A percentile compares a stretch with the other conserved stretches of the same genome.
Evolutionary conservation across 2,888 invertebrate genomes (phyloP).

Genomic region (Chouioia cunea): DNA sequence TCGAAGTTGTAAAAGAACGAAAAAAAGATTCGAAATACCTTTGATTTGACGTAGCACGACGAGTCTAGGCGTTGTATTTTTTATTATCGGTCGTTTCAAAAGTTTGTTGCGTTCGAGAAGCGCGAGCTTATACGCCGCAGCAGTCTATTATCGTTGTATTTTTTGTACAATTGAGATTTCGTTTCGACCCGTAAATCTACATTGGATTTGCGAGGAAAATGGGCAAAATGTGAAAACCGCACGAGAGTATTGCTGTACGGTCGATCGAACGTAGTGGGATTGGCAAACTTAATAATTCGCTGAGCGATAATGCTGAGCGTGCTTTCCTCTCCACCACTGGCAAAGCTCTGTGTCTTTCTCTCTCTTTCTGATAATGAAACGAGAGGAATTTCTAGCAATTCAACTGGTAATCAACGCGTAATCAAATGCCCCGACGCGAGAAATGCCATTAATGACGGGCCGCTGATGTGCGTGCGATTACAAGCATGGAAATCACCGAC

Average conservation of each 20-base stretch:
- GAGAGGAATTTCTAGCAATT: not conserved
- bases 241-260: too few relatives aligned
- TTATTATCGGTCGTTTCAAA: not conserved
- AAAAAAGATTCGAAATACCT: constrained; percentile 1
- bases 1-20: constrained; percentile 3
- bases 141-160: too few relatives aligned
- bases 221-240: not conserved
- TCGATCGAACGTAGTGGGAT: not conserved
- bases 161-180: too few relatives aligned
- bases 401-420: constrained; percentile 3
- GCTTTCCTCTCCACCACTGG: constrained; percentile 10
- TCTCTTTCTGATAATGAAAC: constrained; percentile 10
- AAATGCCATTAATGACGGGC: constrained; percentile 15
- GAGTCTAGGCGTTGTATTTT: not conserved
- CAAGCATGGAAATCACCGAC: too few relatives aligned
- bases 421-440: constrained; percentile 13
- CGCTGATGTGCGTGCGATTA: not conserved
- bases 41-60: not conserved
- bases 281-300: not conserved
- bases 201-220: not conserved
- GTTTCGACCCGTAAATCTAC: not conserved
- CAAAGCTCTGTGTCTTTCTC: constrained; percentile 2
- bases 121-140: too few relatives aligned
- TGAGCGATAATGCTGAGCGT: not conserved
- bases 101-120: too few relatives aligned